Evolutionary conservation across 92 coral and sea anemone species (phyloP).

Genomic region (Desmophyllum pertusum): DNA sequence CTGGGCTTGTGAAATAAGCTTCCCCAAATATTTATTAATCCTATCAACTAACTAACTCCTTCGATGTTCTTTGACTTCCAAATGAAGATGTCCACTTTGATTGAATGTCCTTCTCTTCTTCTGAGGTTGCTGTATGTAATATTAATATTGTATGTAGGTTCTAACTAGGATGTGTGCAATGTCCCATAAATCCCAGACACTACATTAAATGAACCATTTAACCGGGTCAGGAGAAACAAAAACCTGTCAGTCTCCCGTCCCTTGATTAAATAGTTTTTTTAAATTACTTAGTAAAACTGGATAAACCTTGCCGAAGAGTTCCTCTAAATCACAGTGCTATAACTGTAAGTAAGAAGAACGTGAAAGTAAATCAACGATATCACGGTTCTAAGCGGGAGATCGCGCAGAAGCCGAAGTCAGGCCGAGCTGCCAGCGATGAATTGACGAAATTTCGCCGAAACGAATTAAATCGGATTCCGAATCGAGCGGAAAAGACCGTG

Average conservation of each 20-base stretch:
- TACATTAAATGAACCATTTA: background rate
- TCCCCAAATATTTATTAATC: background rate
- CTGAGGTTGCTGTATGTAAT: background rate
- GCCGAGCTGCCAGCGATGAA: background rate
- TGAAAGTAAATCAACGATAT: background rate
- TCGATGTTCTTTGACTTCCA: background rate
- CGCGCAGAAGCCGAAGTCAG: background rate
- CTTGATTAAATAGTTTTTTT: background rate
- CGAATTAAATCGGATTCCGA: background rate
- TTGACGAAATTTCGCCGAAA: background rate
- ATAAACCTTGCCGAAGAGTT: background rate
- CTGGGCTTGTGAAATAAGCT: background rate
- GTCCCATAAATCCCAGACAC: background rate
- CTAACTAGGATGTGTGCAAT: background rate
- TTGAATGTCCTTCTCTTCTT: background rate
- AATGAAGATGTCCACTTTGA: background rate
- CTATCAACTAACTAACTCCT: background rate
- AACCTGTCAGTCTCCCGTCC: background rate
- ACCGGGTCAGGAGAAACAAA: background rate
- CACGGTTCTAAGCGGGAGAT: background rate
- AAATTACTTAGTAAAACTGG: background rate
- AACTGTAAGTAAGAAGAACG: background rate
- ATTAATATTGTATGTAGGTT: too few relatives aligned
- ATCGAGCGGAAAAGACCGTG: background rate
- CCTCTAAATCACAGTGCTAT: background rate